Base-by-base conservation (phyloP, 1,140 invertebrate species). In the Drosophila virilis region DNA sequence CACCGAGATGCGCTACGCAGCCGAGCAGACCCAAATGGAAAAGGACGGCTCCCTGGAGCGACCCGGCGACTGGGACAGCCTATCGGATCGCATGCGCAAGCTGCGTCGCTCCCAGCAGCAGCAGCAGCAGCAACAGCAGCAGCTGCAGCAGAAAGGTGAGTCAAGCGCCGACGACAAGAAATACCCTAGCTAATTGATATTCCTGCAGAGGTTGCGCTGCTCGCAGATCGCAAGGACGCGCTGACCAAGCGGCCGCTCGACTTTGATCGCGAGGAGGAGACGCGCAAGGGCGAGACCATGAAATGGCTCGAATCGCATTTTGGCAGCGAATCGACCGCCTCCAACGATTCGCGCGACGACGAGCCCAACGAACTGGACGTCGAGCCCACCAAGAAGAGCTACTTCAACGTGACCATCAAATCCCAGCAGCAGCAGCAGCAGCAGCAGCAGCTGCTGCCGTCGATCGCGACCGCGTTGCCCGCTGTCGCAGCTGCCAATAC, bases 221-320 rank as follows among this genome's bases (percentile, higher is more conserved):
- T 94, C 62, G 93, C 95, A 17, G 95, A 95, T 64, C 93, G 96
- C 42, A 97, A 97, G 89, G 96, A 97, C 91, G 97, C 95, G 5
- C 82, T 97, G 62, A 96, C 96, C 12, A 95, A 96, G 77, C 95
- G 95, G 40, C 96, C 97, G 0, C 91, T 97, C 38, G 96, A 97
- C 90, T 95, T 97, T 77, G 96, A 97, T 83, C 95, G 96, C 78
- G 97, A 98, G 92, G 97, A 98, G 89, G 96, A 97, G 91, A 97
- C 97, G 1, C 94, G 97, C 55, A 97, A 97, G 93, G 95, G 95
- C 76, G 97, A 97, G 94, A 98, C 96, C 0, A 96, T 95, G 74
- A 97, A 96, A 92, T 98, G 96, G 97, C 93, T 97, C 12, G 97
- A 98, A 74, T 95, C 96, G 80, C 97, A 98, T 88, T 98, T 98